Conservation (phyloP, 2,797 vertebrate species). For the Phataginus tricuspis region DNA sequence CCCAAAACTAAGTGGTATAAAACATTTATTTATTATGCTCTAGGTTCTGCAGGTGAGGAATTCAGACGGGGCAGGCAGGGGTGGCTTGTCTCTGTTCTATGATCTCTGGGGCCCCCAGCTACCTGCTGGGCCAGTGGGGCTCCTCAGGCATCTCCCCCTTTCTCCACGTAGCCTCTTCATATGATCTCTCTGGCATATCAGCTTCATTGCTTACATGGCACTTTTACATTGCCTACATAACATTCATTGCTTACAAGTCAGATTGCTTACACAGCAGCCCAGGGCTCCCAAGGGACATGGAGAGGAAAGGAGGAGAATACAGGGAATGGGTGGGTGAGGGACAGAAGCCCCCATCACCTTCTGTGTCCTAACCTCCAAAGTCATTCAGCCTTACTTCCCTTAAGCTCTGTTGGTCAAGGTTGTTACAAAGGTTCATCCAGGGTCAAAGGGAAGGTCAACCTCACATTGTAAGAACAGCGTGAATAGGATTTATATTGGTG, state of each 20-base stretch:
- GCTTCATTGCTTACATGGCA: not conserved
- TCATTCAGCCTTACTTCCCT: not conserved
- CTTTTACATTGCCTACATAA: too few relatives aligned
- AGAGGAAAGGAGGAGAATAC: not conserved
- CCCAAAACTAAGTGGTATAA: not conserved
- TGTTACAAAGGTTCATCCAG: not conserved
- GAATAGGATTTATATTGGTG: not conserved
- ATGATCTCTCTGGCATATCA: not conserved
- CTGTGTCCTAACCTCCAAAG: not conserved
- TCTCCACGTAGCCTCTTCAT: not conserved
- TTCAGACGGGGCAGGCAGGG: not conserved
- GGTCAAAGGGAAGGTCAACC: not conserved
- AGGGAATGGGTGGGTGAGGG: not conserved
- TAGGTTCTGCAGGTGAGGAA: not conserved
- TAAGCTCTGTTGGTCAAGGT: not conserved
- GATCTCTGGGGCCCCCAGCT: not conserved
- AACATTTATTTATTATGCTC: not conserved
- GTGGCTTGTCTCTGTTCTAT: not conserved
- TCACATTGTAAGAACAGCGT: not conserved
- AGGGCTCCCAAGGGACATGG: not conserved
- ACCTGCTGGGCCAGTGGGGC: not conserved
- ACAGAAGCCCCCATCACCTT: not conserved
- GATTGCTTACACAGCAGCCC: not conserved
- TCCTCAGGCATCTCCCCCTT: not conserved
- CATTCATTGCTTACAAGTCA: not conserved